These are phyloP conservation scores for Cossypha niveicapilla DNA, from an alignment of 2,797 vertebrate genomes.

Conservation along the genomic window DNA sequence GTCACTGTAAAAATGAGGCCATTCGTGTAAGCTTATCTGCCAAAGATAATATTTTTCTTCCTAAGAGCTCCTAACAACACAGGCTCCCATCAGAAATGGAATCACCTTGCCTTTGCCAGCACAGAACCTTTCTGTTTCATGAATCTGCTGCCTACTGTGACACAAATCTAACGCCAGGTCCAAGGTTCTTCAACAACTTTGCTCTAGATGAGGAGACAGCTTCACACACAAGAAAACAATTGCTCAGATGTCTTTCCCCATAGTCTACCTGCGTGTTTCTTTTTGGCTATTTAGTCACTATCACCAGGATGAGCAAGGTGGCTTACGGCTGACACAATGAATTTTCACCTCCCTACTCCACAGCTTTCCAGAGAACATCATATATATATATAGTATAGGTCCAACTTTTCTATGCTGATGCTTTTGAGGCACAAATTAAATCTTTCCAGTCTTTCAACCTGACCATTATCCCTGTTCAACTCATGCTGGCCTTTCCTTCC, in stretches of 20 bases:
- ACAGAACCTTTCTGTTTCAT: conserved; percentile 37
- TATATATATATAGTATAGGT: background rate
- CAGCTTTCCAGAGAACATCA: background rate
- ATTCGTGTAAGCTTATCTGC: background rate
- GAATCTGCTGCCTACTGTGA: background rate
- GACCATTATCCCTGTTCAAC: background rate
- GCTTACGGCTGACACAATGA: background rate
- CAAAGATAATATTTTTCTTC: background rate
- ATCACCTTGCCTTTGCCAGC: background rate
- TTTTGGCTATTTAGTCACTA: background rate
- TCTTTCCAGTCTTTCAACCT: background rate
- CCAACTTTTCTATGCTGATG: background rate
- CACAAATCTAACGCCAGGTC: conserved; percentile 9
- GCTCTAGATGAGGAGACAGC: background rate
- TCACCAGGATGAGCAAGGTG: background rate
- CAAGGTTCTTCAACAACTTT: background rate
- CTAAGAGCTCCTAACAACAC: background rate
- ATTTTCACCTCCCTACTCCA: background rate
- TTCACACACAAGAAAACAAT: background rate
- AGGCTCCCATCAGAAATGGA: background rate
- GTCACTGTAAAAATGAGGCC: background rate
- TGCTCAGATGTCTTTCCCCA: background rate
- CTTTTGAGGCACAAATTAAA: background rate
- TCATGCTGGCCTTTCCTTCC: background rate
- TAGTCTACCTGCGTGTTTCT: background rate